phyloP scores from a whole-genome alignment of 1,140 invertebrate genomes.

The Pseudomyrmex concolor region DNA sequence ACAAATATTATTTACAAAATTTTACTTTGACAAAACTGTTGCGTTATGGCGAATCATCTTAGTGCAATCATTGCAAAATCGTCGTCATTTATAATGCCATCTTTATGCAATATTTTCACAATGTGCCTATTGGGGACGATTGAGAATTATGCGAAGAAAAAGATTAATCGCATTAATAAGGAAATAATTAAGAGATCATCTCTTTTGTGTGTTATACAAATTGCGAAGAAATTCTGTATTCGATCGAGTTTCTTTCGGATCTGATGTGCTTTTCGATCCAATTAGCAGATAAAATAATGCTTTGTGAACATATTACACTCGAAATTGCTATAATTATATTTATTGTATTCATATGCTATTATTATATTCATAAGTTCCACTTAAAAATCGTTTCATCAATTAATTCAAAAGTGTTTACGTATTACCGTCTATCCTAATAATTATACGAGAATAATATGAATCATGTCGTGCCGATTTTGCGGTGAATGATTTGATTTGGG shows the following conservation, averaged over 20 bases:
- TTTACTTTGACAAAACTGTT: no score
- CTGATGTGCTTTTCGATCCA: neutral
- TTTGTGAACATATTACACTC: no score
- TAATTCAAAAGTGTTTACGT: slow-evolving; percentile 22
- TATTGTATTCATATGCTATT: neutral
- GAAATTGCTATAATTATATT: slow-evolving; percentile 3
- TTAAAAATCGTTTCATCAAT: slow-evolving; percentile 48
- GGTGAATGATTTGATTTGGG: slow-evolving; percentile 40
- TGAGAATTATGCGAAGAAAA: neutral
- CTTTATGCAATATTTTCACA: no score
- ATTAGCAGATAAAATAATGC: neutral
- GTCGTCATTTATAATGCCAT: no score
- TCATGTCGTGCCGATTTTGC: slow-evolving; percentile 2
- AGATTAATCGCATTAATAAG: neutral
- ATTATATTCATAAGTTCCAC: slow-evolving; percentile 4
- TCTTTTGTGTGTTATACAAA: neutral
- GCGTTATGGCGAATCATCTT: no score
- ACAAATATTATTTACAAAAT: no score
- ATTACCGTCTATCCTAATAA: neutral
- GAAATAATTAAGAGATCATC: slow-evolving; percentile 7
- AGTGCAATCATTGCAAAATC: no score
- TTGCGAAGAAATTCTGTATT: neutral
- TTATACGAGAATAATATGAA: slow-evolving; percentile 7
- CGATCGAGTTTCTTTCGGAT: neutral
- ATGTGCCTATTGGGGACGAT: no score